These are phyloP conservation scores for Leucoraja ocellata DNA, from an alignment of 2,797 vertebrate genomes.

Conservation along the genomic window DNA sequence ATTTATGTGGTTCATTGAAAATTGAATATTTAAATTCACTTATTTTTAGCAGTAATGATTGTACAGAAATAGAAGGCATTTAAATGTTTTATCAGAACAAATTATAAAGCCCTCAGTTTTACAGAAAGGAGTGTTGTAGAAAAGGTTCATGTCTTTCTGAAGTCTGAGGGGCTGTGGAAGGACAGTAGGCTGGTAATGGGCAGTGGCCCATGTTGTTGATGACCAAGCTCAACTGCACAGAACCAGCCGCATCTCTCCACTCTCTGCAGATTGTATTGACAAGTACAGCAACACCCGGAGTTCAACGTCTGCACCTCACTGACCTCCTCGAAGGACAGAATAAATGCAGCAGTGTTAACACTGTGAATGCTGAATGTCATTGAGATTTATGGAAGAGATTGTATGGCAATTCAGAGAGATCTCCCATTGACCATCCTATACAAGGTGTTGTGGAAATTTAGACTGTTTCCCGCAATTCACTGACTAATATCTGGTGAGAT, in stretches of 20 bases:
- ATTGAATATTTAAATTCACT: background rate
- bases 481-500: background rate
- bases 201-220: slow-evolving; percentile 20
- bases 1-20: background rate
- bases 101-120: background rate
- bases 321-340: background rate
- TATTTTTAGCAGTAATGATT: background rate
- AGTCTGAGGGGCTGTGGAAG: background rate
- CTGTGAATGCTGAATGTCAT: background rate
- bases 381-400: background rate
- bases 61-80: background rate
- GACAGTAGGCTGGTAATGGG: background rate
- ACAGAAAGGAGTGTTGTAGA: background rate
- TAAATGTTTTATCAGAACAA: background rate
- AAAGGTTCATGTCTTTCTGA: background rate
- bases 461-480: background rate
- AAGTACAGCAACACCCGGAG: slow-evolving; percentile 7
- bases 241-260: background rate
- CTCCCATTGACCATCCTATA: background rate
- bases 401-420: background rate
- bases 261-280: slow-evolving; percentile 31
- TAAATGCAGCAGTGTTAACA: slow-evolving; percentile 9
- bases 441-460: background rate
- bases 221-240: background rate
- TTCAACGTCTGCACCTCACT: slow-evolving; percentile 4